phyloP scores from a whole-genome alignment of 1,140 invertebrate genomes.

The Drosophila erecta region DNA sequence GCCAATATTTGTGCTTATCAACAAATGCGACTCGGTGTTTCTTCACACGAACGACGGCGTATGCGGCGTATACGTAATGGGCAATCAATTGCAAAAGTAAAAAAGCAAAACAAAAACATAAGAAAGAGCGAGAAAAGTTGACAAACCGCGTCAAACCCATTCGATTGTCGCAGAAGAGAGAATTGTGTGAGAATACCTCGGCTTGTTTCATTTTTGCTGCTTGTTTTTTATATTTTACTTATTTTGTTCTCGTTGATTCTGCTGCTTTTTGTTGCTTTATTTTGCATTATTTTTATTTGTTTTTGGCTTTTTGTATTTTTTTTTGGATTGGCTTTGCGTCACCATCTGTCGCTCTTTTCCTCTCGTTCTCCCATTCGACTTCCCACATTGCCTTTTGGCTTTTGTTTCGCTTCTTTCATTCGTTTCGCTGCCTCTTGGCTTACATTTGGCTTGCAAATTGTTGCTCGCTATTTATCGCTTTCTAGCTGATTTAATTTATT shows the following conservation, averaged over 20 bases:
- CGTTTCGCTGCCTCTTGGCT: slow-evolving; percentile 52
- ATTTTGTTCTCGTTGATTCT: slow-evolving; percentile 15
- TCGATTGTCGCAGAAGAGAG: slow-evolving; percentile 60
- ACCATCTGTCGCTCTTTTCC: slow-evolving; percentile 27
- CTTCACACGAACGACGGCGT: slow-evolving; percentile 23
- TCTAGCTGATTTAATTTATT: slow-evolving; percentile 59
- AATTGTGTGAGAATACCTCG: slow-evolving; percentile 39
- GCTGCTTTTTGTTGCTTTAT: background rate
- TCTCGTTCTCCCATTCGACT: slow-evolving; percentile 23
- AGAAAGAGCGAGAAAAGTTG: slow-evolving; percentile 24
- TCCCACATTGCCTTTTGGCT: slow-evolving; percentile 26
- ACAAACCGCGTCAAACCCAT: slow-evolving; percentile 65
- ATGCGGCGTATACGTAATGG: slow-evolving; percentile 66
- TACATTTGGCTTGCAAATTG: slow-evolving; percentile 67
- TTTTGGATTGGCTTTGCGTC: slow-evolving; percentile 48
- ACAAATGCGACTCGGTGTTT: slow-evolving; percentile 42
- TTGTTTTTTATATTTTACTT: slow-evolving; percentile 18
- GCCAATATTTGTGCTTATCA: slow-evolving; percentile 30
- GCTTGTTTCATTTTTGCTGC: background rate
- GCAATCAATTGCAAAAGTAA: slow-evolving; percentile 45
- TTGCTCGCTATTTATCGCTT: slow-evolving; percentile 37
- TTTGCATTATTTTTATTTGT: background rate
- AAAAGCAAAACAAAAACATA: background rate
- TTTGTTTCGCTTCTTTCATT: slow-evolving; percentile 17
- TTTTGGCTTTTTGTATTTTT: slow-evolving; percentile 17